These are phyloP conservation scores for Lasioglossum vierecki DNA, from an alignment of 2,888 invertebrate species.

Conservation along the genomic window DNA sequence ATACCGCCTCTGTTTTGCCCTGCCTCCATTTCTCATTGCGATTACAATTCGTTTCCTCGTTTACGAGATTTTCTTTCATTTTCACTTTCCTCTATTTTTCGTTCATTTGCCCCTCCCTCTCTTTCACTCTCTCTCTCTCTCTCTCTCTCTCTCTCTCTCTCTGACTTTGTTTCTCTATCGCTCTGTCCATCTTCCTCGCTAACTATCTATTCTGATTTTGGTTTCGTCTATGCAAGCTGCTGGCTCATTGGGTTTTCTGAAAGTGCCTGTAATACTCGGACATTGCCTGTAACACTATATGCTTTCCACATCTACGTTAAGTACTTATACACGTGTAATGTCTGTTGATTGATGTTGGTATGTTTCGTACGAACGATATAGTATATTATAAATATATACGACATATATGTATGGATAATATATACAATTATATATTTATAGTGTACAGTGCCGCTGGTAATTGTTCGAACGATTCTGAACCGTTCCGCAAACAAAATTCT, in stretches of 20 bases:
- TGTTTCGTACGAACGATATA: constrained; percentile 67
- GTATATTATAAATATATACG: constrained; percentile 29
- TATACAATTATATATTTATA: constrained; percentile 26
- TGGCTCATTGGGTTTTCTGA: constrained; percentile 68
- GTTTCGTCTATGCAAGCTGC: constrained; percentile 72
- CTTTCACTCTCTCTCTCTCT: background rate
- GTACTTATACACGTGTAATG: constrained; percentile 72
- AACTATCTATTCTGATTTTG: constrained; percentile 58
- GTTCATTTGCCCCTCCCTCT: background rate
- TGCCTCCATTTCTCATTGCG: background rate
- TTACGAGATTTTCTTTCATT: constrained; percentile 7
- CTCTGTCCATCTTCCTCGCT: constrained; percentile 37
- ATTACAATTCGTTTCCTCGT: constrained; percentile 26
- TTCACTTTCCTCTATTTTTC: background rate
- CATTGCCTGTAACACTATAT: constrained; percentile 74
- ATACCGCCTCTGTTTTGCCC: constrained; percentile 11
- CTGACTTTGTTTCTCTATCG: constrained; percentile 15
- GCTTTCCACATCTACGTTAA: constrained; percentile 74
- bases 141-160: background rate
- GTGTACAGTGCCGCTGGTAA: background rate
- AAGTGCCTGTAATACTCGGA: constrained; percentile 71
- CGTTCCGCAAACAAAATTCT: background rate
- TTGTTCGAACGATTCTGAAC: background rate
- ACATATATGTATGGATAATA: constrained; percentile 22
- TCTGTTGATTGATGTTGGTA: constrained; percentile 74